Base-by-base conservation (phyloP, 2,797 vertebrate genomes). In the Toxotes lorentzi region DNA sequence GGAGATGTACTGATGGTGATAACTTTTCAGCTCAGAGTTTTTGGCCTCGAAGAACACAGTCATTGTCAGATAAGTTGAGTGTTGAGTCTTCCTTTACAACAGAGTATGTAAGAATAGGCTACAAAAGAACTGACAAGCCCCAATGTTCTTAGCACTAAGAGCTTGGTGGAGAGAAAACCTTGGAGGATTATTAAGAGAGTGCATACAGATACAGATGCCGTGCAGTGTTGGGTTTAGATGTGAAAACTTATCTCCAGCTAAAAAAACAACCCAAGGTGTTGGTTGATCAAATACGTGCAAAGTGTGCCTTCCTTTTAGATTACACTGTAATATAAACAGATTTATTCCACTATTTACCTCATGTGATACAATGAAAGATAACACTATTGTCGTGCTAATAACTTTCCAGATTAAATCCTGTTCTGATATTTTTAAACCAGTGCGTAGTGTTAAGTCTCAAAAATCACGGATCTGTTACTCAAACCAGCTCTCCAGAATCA, bases 11-110 rank as follows among this genome's bases (percentile, higher is more conserved):
- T 38, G 32, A 82, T n/a, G 70, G 58, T 3, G n/a, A 61, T 54
- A 65, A 47, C 41, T 67, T 85, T 82, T 70, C 61, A 70, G 47
- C 60, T 66, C 24, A 32, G 66, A 69, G 32, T 58, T 68, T 76
- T 24, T 45, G 53, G 58, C 70, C 56, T 83, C 67, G 62, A 30
- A 79, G 40, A 53, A n/a, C 57, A 57, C 34, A 23, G 17, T 43
- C 19, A 59, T 48, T 72, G 54, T 74, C 21, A 24, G 7, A 13
- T 11, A 47, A 34, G 56, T 38, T 19, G n/a, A 67, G 53, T 63
- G 72, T 32, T 75, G 21, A 70, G 79, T 70, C 70, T 41, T 53
- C n/a, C 51, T 53, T 67, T 12, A 58, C n/a, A 73, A 65, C 48
- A 50, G 5, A 30, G 13, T 48, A 19, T 23, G 41, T 34, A 57